Conservation (phyloP, 2,888 invertebrate species). For the Cataglyphis cursor region DNA sequence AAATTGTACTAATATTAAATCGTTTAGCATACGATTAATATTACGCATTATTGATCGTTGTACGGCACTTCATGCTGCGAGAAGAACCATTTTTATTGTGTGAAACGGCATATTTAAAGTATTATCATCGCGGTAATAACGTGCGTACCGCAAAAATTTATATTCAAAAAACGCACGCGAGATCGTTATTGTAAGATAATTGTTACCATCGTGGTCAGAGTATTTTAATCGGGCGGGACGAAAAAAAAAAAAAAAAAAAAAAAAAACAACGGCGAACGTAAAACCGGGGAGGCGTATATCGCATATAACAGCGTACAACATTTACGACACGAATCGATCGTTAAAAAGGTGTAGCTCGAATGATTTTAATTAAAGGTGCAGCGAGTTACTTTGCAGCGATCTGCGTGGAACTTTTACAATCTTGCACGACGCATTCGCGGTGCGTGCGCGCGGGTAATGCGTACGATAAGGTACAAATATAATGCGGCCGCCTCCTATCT, state of each 20-base stretch:
- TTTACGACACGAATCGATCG: conserved; percentile 69
- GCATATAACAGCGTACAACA: conserved; percentile 17
- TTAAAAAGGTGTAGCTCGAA: conserved; percentile 41
- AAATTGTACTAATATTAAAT: not conserved
- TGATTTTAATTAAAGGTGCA: conserved; percentile 73
- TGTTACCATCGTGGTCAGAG: conserved; percentile 24
- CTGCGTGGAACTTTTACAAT: conserved; percentile 13
- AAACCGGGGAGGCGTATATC: conserved; percentile 49
- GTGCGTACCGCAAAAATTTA: not conserved
- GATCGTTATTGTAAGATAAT: conserved; percentile 62
- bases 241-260: too few relatives aligned
- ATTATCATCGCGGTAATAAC: conserved; percentile 8
- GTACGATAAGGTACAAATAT: conserved; percentile 51
- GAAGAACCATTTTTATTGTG: not conserved
- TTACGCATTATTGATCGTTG: not conserved
- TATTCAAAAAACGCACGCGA: not conserved
- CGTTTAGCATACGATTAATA: not conserved
- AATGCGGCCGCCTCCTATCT: conserved; percentile 55
- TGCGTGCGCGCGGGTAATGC: conserved; percentile 23
- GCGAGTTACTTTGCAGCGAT: not conserved
- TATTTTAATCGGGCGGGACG: conserved; percentile 28
- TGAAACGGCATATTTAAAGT: not conserved
- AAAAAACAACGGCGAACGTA: not conserved
- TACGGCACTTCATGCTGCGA: not conserved
- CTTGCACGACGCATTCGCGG: conserved; percentile 40